Evolutionary conservation across 2,797 vertebrate species (phyloP), one percentile per base, ranked within the genome.

Genomic region (Crax fasciolata): DNA sequence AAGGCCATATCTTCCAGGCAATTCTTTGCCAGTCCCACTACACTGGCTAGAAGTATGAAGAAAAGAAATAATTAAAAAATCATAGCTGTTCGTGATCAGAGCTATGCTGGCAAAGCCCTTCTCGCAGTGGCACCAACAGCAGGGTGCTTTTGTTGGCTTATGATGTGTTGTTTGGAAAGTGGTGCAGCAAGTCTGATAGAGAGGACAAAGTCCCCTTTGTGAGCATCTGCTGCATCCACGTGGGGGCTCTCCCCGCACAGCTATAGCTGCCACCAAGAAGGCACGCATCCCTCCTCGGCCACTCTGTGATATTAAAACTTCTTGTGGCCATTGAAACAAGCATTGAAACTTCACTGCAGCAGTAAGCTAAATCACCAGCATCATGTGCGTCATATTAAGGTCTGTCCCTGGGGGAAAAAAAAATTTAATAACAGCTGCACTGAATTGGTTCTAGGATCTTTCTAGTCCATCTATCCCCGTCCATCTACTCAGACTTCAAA

Each of bases 21-120:
- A 35, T 12, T 39, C 23, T 28, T 73, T 73, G 46, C 79, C 80
- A 93, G 55, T 14, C 27, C 51, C 48, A 39, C 25, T 59, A 73
- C 0, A 0, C 3, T 72, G 58, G 11, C 43, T 55, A n/a, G 25
- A 84, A 72, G 2, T 0, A 0, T 14, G 48, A 21, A 48, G 65
- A 48, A 35, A 44, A 27, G 24, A 4, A 32, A 46, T 28, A 30
- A n/a, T 10, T 5, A 23, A 19, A n/a, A 19, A 11, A 55, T 19
- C n/a, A n/a, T 1, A 49, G 32, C 9, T 92, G 27, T 49, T 46
- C 71, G 30, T 54, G 61, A 74, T 68, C 30, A 71, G 32, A 87
- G 32, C 48, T 80, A 7, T 58, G 73, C n/a, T 81, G 76, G 58
- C 54, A 88, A 90, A 91, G 49, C 18, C n/a, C 16, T 38, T 77